Evolutionary conservation across 2,888 invertebrate genomes (phyloP).

Genomic region (Arrhopalites spinosus): DNA sequence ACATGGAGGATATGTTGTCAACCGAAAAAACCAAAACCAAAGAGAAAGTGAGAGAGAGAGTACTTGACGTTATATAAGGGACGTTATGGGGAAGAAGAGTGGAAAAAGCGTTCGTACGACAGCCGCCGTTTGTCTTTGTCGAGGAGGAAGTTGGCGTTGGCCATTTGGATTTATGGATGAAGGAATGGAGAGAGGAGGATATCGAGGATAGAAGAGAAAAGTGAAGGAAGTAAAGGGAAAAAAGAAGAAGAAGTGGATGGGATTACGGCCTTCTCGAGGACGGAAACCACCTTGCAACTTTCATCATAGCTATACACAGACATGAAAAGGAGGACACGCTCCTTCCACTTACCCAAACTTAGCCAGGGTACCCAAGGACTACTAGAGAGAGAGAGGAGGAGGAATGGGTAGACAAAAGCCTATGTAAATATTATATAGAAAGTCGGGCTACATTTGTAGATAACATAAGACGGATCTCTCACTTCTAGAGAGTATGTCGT

Average conservation of each 20-base stretch:
- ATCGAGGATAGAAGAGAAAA: not conserved
- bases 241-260: constrained; percentile 24
- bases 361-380: not conserved
- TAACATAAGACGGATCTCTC: too few relatives aligned
- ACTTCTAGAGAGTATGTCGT: too few relatives aligned
- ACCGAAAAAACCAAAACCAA: too few relatives aligned
- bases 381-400: too few relatives aligned
- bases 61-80: not conserved
- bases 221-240: not conserved
- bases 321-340: not conserved
- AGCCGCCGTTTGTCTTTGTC: constrained; percentile 36
- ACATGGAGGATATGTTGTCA: not conserved
- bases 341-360: not conserved
- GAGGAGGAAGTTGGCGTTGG: constrained; percentile 35
- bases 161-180: constrained; percentile 41
- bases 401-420: too few relatives aligned
- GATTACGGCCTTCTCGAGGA: constrained; percentile 10
- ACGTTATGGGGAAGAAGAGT: not conserved
- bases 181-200: not conserved
- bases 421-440: too few relatives aligned
- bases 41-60: constrained; percentile 61
- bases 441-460: too few relatives aligned
- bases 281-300: constrained; percentile 9
- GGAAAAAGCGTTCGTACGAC: constrained; percentile 9
- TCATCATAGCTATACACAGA: not conserved